These are phyloP conservation scores for Cremastobaeus sp. DNA, from an alignment of 2,888 invertebrate genomes.

Conservation along the genomic window DNA sequence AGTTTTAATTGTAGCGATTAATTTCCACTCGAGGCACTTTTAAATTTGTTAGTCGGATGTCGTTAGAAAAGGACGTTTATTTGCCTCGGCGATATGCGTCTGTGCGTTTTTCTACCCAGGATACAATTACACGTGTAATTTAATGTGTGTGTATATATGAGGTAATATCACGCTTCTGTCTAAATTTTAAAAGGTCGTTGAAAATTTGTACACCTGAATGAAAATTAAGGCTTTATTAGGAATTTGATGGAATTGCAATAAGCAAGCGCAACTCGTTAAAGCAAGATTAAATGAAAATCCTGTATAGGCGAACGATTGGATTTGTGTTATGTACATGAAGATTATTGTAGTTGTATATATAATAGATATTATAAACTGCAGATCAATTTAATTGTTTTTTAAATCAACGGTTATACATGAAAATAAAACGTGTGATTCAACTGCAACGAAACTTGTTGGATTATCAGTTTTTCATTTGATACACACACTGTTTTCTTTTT, in stretches of 20 bases:
- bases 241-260: constrained; percentile 21
- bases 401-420: constrained; percentile 18
- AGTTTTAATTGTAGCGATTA: not conserved
- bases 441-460: not conserved
- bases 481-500: too few species aligned
- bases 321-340: constrained; percentile 51
- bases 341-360: constrained; percentile 57
- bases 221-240: not conserved
- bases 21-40: constrained; percentile 10
- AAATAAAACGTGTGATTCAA: constrained; percentile 30
- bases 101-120: constrained; percentile 28
- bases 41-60: constrained; percentile 15
- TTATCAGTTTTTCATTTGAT: too few species aligned
- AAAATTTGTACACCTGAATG: not conserved
- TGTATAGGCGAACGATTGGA: constrained; percentile 35
- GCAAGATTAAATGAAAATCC: constrained; percentile 21
- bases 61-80: constrained; percentile 1
- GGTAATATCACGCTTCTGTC: not conserved
- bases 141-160: constrained; percentile 5
- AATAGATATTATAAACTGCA: constrained; percentile 39
- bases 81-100: constrained; percentile 1
- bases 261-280: constrained; percentile 5
- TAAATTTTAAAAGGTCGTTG: constrained; percentile 17
- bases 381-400: constrained; percentile 36
- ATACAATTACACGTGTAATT: constrained; percentile 1